Base-by-base conservation (phyloP, 2,797 vertebrate genomes). In the Melanotaenia parkinsoni region DNA sequence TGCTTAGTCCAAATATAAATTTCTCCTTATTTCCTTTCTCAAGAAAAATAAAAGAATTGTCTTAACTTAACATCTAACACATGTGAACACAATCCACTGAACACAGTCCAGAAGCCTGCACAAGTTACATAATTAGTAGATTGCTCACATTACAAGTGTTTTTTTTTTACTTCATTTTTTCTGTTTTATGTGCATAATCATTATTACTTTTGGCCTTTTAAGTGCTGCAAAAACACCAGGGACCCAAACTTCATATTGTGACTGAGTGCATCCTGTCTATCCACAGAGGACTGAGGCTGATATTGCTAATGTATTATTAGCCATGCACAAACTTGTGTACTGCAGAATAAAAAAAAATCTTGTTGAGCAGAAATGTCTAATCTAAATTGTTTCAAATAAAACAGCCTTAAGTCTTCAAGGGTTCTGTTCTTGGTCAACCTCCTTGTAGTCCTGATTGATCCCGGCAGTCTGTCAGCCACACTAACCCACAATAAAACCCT, bases 391-490 rank as follows among this genome's bases (percentile, higher is more conserved):
- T 59, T 76, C 32, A 24, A 81, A 60, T 59, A 70, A 58, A 67
- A 50, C 38, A 45, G 40, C 45, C 62, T 26, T 38, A 18, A 69
- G 53, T 53, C 37, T 11, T 28, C 58, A 69, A 12, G n/a, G 53
- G 37, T 68, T 73, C 83, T 86, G 85, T 61, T 81, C 83, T 80
- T 1, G 54, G 64, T 89, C 77, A 50, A 68, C 8, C 54, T 35
- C 58, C 32, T 60, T 61, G 57, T 70, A 70, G 40, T 58, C 53
- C 37, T 77, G 77, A 88, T 80, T 61, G 86, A 78, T 70, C 18
- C 68, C 65, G 58, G 77, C 82, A 83, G 73, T 11, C 18, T 57
- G 53, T 84, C 81, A 77, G 66, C 76, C 72, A 53, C 77, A 83
- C 58, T 51, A 54, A 76, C 67, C 65, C 37, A 30, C 62, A 75